These are phyloP conservation scores for Lycodopsis pacificus DNA, from an alignment of 2,797 vertebrate genomes.

Conservation along the genomic window DNA sequence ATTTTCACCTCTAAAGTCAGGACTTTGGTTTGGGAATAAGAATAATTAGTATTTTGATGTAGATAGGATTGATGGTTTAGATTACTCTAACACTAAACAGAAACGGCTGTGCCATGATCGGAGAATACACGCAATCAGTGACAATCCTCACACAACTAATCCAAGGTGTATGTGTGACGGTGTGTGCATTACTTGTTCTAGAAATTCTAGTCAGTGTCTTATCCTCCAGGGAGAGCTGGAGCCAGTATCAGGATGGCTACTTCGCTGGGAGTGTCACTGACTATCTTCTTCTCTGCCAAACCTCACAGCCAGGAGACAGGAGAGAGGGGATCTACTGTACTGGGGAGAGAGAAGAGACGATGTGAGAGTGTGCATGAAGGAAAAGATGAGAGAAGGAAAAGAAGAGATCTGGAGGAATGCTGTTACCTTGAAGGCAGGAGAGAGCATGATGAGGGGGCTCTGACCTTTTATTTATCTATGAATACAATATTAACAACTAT, in stretches of 20 bases:
- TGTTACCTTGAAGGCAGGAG: conserved; percentile 27
- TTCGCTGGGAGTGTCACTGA: conserved; percentile 50
- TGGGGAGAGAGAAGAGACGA: conserved; percentile 3
- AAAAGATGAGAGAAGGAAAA: conserved; percentile 20
- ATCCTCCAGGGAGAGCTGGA: conserved; percentile 24
- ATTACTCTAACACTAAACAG: neutral
- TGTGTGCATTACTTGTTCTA: conserved; percentile 23
- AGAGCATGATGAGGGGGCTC: neutral
- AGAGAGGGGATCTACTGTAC: conserved; percentile 43
- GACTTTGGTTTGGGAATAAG: neutral
- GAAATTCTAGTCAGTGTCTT: conserved; percentile 27
- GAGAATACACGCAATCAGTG: neutral
- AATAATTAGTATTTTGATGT: neutral
- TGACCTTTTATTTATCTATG: conserved; percentile 38
- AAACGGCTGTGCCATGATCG: neutral
- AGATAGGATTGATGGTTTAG: neutral
- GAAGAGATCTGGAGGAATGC: conserved; percentile 18
- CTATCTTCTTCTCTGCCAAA: conserved; percentile 47
- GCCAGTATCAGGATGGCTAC: conserved; percentile 25
- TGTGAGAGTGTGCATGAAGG: neutral
- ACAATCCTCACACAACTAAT: neutral
- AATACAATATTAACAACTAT: conserved; percentile 4
- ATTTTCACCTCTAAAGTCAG: neutral
- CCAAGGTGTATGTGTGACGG: conserved; percentile 4
- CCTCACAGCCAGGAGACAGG: conserved; percentile 42